Conservation (phyloP, 2,797 vertebrate species). For the Bucorvus abyssinicus region DNA sequence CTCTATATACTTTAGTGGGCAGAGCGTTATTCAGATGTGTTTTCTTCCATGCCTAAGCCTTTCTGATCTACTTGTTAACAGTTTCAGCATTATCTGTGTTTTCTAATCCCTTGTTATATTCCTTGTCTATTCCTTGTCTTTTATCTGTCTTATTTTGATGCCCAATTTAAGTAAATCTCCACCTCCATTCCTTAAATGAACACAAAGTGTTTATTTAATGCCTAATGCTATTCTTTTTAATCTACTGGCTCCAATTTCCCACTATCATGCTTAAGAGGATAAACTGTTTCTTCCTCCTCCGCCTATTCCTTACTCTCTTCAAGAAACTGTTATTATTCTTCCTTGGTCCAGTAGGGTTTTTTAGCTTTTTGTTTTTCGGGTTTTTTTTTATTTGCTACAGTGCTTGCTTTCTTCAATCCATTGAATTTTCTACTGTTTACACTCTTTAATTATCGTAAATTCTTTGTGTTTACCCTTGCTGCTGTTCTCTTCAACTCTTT, state of each 20-base stretch:
- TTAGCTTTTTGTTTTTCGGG: too few species aligned
- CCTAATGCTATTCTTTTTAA: constrained; percentile 14
- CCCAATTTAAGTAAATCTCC: constrained; percentile 11
- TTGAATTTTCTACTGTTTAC: neutral
- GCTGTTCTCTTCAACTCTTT: neutral
- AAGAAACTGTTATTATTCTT: neutral
- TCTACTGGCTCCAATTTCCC: neutral
- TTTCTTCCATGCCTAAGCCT: neutral
- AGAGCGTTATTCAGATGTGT: neutral
- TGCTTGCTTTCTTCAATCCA: neutral
- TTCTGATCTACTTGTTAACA: neutral
- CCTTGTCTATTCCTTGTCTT: neutral
- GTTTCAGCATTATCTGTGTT: neutral
- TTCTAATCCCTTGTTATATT: neutral
- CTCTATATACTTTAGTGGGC: neutral
- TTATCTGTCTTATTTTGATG: neutral
- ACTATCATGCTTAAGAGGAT: neutral
- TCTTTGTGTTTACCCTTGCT: constrained; percentile 9
- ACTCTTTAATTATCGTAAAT: constrained; percentile 6
- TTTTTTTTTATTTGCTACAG: constrained; percentile 12
- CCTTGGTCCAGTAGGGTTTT: neutral
- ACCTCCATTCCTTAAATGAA: neutral
- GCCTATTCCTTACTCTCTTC: neutral
- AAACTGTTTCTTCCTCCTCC: neutral
- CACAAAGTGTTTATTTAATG: neutral